These are phyloP conservation scores for Syrrhaptes paradoxus DNA, from an alignment of 2,113 vertebrate genomes.

Conservation along the genomic window DNA sequence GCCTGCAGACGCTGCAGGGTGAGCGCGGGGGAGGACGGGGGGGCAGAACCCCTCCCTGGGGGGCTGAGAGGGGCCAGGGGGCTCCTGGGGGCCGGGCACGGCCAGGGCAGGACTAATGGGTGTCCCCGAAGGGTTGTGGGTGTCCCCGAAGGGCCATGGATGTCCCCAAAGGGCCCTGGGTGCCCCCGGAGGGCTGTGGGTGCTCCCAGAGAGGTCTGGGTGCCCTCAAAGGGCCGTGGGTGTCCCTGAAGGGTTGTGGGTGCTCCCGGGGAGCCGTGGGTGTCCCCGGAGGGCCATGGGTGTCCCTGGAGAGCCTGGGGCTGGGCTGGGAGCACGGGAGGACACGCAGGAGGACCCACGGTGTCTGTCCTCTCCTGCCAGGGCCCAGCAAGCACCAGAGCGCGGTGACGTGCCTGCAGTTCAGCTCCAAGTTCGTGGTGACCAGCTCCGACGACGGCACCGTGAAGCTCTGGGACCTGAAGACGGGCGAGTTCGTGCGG, in stretches of 20 bases:
- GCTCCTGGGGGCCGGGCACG: not conserved
- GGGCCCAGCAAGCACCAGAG: constrained; percentile 76
- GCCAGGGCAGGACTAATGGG: too few species aligned
- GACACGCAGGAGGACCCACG: too few species aligned
- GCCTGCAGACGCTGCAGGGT: constrained; percentile 73
- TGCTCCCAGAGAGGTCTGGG: too few species aligned
- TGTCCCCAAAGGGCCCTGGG: too few species aligned
- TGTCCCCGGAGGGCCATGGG: too few species aligned
- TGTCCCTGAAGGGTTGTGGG: too few species aligned
- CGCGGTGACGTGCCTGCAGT: constrained; percentile 72
- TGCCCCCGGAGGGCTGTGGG: too few species aligned
- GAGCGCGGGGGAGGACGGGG: not conserved
- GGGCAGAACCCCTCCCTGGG: too few species aligned
- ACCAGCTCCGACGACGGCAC: constrained; percentile 67
- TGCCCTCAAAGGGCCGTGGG: too few species aligned
- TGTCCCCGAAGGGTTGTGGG: too few species aligned
- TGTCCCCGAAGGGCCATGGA: too few species aligned
- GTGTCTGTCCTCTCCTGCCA: not conserved
- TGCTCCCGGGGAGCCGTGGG: too few species aligned
- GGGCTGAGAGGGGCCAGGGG: not conserved
- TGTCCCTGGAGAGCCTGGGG: not conserved
- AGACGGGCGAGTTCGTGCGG: constrained; percentile 70
- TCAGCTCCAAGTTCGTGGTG: constrained; percentile 74
- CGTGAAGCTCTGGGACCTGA: constrained; percentile 71
- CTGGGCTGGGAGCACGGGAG: not conserved